Conservation (phyloP, 2,888 invertebrate species). For the Podotricha telesiphe region DNA sequence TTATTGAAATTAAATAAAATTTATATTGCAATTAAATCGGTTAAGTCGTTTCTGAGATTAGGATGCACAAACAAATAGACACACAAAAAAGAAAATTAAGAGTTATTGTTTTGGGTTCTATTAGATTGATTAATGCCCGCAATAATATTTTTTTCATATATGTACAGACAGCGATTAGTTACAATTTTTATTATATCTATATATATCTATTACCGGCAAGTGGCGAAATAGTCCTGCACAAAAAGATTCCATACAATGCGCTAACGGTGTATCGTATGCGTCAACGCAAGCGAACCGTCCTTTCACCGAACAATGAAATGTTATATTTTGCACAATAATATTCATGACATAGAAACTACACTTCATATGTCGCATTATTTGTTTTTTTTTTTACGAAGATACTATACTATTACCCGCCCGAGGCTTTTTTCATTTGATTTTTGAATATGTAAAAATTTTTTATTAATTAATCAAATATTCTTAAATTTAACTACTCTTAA, state of each 20-base stretch:
- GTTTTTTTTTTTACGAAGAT: not conserved
- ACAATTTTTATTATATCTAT: too few relatives aligned
- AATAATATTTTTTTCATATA: too few relatives aligned
- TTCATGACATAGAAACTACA: conserved; percentile 7
- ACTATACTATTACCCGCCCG: not conserved
- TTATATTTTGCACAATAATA: conserved; percentile 23
- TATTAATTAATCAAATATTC: too few relatives aligned
- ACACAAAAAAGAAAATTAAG: too few relatives aligned
- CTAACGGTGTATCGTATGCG: conserved; percentile 21
- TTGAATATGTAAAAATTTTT: not conserved
- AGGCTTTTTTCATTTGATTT: not conserved
- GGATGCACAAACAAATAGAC: too few relatives aligned
- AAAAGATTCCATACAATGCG: conserved; percentile 19
- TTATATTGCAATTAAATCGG: too few relatives aligned
- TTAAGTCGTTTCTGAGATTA: too few relatives aligned
- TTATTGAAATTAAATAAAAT: too few relatives aligned
- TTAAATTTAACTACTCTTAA: too few relatives aligned
- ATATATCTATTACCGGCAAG: not conserved
- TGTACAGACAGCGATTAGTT: too few relatives aligned
- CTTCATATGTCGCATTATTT: not conserved
- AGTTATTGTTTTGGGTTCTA: too few relatives aligned
- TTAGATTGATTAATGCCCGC: too few relatives aligned
- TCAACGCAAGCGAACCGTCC: conserved; percentile 23
- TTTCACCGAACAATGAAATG: conserved; percentile 23
- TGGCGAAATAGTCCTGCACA: conserved; percentile 14